Base-by-base conservation (phyloP, 2,797 vertebrate species). In the Danio albolineatus region DNA sequence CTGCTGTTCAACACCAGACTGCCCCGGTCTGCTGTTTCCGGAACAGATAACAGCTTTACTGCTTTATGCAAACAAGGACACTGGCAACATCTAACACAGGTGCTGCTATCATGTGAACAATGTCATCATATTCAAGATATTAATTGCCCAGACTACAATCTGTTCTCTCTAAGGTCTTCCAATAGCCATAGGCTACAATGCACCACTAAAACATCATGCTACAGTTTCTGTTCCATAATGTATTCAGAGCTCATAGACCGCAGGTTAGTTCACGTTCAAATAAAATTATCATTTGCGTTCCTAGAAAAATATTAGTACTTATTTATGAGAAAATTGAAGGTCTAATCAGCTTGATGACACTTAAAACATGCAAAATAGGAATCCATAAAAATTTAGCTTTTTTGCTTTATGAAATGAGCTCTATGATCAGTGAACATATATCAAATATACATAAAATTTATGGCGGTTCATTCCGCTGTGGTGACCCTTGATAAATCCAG, bases 91-190 rank as follows among this genome's bases (percentile, higher is more conserved):
- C 75, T 66, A 38, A 14, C 51, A 46, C 75, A 77, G 41, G 51
- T 66, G 75, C n/a, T 17, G 51, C 51, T 66, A 46, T 28, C 46
- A 48, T 67, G 38, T 46, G 21, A 51, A 76, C 74, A 76, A 21
- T 67, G 51, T 41, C 75, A 77, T 77, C 41, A 1, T 28, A 77
- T 57, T 76, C 16, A 77, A 77, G 21, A 77, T 38, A 43, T 6
- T 53, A 67, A 48, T 61, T 61, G 61, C 53, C 2, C 14, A 65
- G 61, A 65, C 41, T 48, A 46, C 53, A 48, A 67, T 57, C 51
- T 67, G 53, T 66, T 77, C 62, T 57, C 53, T 49, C 72, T 38
- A 46, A 36, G 19, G 51, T 57, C 70, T 38, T 51, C 5, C 21
- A 28, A 4, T 65, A 43, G 38, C 14, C 39, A 13, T 36, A 38